Percentiles rank a stretch among this genome's conserved stretches.
phyloP scores from a whole-genome alignment of 2,797 vertebrate species.

The Nyctibius grandis region DNA sequence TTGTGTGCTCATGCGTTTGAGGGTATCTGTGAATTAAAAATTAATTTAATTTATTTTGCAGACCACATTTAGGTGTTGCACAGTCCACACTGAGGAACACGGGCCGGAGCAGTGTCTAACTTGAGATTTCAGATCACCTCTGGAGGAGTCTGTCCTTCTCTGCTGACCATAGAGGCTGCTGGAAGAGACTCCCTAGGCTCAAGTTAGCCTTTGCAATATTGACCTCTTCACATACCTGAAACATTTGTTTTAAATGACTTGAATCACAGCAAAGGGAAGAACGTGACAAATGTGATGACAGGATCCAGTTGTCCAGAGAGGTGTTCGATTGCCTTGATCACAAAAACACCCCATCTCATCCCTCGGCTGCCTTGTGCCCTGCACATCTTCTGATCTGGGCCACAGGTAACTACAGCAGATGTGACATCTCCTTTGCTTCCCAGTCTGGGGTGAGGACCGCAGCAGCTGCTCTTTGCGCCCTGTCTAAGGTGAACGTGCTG shows the following conservation, averaged over 20 bases:
- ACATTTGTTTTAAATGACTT: not conserved
- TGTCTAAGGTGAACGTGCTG: not conserved
- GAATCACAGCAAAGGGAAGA: not conserved
- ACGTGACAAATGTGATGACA: not conserved
- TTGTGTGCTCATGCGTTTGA: not conserved
- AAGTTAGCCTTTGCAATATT: not conserved
- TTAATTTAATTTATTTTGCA: not conserved
- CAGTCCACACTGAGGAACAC: not conserved
- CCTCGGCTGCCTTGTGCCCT: not conserved
- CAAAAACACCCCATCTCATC: not conserved
- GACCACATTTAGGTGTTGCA: not conserved
- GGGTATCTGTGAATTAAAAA: not conserved
- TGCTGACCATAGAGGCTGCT: not conserved
- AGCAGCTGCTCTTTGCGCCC: not conserved
- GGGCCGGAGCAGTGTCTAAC: not conserved
- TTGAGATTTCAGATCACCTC: not conserved
- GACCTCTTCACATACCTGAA: not conserved
- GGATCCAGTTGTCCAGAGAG: not conserved
- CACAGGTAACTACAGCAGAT: not conserved
- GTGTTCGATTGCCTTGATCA: not conserved
- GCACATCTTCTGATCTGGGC: not conserved
- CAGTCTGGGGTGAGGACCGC: not conserved
- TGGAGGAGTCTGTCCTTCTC: not conserved
- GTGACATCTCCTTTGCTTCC: not conserved
- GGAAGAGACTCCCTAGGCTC: not conserved